phyloP scores from a whole-genome alignment of 2,888 invertebrate species.

The Meta bourneti region DNA sequence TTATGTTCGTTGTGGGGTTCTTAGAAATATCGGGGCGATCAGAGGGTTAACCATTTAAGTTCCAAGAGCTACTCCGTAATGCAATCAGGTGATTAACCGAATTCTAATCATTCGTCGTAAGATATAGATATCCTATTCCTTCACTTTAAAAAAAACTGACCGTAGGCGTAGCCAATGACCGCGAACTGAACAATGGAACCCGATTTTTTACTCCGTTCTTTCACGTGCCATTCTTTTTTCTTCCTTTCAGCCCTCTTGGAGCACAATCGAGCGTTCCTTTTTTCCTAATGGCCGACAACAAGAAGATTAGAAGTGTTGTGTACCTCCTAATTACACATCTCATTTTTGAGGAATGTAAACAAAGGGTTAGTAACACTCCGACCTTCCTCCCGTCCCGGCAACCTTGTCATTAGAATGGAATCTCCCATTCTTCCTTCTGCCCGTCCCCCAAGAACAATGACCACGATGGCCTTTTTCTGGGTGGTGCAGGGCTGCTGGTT shows the following conservation, averaged over 20 bases:
- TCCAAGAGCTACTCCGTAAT: too few species aligned
- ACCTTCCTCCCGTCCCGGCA: conserved; percentile 22
- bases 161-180: background rate
- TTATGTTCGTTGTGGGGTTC: too few species aligned
- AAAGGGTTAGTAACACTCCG: conserved; percentile 45
- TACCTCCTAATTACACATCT: conserved; percentile 23
- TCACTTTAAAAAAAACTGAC: background rate
- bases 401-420: conserved; percentile 35
- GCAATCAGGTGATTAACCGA: too few species aligned
- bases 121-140: too few species aligned
- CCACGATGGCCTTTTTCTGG: background rate
- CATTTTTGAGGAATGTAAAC: conserved; percentile 11
- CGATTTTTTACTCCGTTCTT: background rate
- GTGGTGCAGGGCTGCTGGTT: background rate
- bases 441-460: background rate
- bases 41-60: too few species aligned
- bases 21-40: too few species aligned
- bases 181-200: background rate
- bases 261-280: background rate
- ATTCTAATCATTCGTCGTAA: too few species aligned
- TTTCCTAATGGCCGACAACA: conserved; percentile 13
- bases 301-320: conserved; percentile 27
- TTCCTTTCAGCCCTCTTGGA: background rate
- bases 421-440: background rate
- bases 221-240: background rate